These are phyloP conservation scores for Pelmatolapia mariae DNA, from an alignment of 2,113 vertebrate genomes.

Conservation along the genomic window DNA sequence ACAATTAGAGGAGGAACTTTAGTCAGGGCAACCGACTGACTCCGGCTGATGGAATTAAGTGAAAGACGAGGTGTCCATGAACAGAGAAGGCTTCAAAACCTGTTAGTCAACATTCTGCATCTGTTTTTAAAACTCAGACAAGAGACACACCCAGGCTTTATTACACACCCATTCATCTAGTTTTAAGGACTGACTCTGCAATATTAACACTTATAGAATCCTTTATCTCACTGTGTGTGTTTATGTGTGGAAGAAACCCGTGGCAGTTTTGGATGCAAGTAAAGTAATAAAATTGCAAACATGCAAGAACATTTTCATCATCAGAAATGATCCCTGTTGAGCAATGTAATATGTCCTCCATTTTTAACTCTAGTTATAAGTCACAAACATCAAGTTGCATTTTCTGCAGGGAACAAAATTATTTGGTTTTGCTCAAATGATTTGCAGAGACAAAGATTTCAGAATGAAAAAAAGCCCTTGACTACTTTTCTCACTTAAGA, in stretches of 20 bases:
- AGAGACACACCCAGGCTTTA: neutral
- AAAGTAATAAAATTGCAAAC: neutral
- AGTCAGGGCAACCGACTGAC: neutral
- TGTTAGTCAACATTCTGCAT: neutral
- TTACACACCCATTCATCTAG: neutral
- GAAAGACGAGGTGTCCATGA: neutral
- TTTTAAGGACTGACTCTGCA: neutral
- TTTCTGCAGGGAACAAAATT: neutral
- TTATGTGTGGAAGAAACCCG: neutral
- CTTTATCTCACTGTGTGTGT: neutral
- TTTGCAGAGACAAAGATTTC: neutral
- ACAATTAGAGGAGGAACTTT: neutral
- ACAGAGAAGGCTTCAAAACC: neutral
- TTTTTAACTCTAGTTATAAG: neutral
- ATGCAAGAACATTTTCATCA: neutral
- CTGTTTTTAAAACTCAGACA: neutral
- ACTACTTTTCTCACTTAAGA: neutral
- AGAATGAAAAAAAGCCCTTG: rapidly evolving
- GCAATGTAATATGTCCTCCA: neutral
- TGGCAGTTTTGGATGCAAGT: neutral
- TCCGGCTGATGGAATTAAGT: neutral
- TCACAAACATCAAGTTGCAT: neutral
- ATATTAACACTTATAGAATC: neutral
- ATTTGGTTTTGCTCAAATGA: neutral
- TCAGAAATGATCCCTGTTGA: neutral